Percentiles rank a stretch among this genome's conserved stretches.
Conservation (phyloP, 2,113 vertebrate species). For the Seriola dumerili region DNA sequence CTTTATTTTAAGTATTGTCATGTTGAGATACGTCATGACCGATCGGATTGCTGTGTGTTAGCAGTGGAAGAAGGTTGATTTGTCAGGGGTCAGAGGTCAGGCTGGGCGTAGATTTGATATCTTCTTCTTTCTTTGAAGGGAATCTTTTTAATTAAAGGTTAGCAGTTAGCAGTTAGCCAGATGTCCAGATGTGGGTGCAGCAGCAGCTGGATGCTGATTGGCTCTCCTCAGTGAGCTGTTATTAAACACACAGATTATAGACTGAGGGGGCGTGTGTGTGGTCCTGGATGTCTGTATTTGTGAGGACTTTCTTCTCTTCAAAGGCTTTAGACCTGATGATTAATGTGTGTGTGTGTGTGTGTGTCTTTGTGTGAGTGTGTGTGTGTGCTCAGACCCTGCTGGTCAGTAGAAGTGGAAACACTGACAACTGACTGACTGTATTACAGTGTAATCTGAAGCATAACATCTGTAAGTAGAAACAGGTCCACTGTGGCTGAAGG, state of each 20-base stretch:
- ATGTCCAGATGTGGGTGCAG: slow-evolving; percentile 35
- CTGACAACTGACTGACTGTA: too few species aligned
- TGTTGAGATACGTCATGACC: not conserved
- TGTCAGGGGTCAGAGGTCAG: not conserved
- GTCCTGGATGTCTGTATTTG: slow-evolving; percentile 14
- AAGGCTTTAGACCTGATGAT: slow-evolving; percentile 28
- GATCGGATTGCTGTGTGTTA: not conserved
- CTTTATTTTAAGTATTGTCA: not conserved
- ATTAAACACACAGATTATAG: slow-evolving; percentile 64
- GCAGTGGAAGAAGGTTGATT: not conserved
- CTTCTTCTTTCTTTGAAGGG: slow-evolving; percentile 18
- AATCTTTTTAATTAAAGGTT: slow-evolving; percentile 45
- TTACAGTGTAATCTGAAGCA: too few species aligned
- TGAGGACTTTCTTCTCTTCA: slow-evolving; percentile 19
- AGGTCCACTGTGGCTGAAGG: not conserved
- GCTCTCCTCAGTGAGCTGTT: slow-evolving; percentile 45
- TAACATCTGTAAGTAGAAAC: too few species aligned
- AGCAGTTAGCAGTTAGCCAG: slow-evolving; percentile 20
- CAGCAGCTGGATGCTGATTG: slow-evolving; percentile 57
- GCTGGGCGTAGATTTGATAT: not conserved
- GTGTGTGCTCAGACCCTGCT: too few species aligned
- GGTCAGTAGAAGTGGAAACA: too few species aligned
- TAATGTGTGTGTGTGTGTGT: slow-evolving; percentile 8
- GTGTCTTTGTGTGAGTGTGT: not conserved
- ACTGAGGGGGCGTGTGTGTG: slow-evolving; percentile 15